Conservation (phyloP, 2,113 vertebrate genomes). For the Thymallus thymallus region DNA sequence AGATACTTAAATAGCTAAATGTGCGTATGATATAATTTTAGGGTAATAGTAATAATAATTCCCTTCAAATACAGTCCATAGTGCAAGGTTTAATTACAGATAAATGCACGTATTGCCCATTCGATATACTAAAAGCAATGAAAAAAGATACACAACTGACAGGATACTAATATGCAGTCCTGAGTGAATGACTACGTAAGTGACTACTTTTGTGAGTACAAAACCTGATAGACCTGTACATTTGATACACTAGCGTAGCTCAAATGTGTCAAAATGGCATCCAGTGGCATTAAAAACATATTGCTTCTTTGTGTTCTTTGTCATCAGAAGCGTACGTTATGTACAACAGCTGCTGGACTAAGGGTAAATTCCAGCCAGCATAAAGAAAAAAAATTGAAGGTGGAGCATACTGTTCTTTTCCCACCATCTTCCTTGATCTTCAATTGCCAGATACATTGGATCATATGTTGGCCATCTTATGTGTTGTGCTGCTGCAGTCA, state of each 20-base stretch:
- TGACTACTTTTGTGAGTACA: no score
- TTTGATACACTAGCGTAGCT: background rate
- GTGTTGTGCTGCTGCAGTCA: slow-evolving; percentile 32
- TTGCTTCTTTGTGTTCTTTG: slow-evolving; percentile 4
- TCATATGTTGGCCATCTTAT: slow-evolving; percentile 60
- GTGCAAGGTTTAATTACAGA: no score
- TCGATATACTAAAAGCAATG: no score
- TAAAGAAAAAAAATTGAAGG: slow-evolving; percentile 11
- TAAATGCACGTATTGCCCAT: no score
- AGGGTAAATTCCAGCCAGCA: background rate
- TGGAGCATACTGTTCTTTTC: slow-evolving; percentile 1
- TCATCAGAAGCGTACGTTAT: slow-evolving; percentile 3
- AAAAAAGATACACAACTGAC: no score
- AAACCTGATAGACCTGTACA: background rate
- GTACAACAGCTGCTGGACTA: background rate
- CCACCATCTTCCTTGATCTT: slow-evolving; percentile 2
- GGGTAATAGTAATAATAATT: no score
- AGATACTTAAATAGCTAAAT: no score
- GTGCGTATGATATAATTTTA: no score
- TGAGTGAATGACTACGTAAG: no score
- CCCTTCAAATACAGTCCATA: no score
- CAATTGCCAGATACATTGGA: slow-evolving; percentile 46
- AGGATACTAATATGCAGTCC: no score
- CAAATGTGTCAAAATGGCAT: slow-evolving; percentile 32
- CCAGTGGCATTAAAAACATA: background rate